Percentiles rank a stretch among this genome's conserved stretches.
Conservation (phyloP, 1,140 invertebrate genomes). For the Drusus annulatus region DNA sequence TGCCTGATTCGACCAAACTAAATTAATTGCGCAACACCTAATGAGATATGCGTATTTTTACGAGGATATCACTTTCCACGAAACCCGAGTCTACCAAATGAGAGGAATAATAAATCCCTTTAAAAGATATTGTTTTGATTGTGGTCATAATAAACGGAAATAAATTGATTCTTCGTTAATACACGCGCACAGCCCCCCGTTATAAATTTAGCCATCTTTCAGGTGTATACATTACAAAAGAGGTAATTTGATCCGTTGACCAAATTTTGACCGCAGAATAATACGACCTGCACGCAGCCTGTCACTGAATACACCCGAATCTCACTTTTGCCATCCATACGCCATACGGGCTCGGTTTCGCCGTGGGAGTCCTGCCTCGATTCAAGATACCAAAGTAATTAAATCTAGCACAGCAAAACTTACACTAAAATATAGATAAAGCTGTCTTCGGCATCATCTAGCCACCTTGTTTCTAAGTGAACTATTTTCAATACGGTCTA, state of each 20-base stretch:
- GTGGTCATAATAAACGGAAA: background rate
- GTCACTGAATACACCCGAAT: constrained; percentile 36
- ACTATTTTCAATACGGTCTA: too few species aligned
- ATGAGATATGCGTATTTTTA: too few species aligned
- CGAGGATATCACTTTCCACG: too few species aligned
- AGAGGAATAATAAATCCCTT: too few species aligned
- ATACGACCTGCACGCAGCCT: constrained; percentile 40
- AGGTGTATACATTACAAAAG: constrained; percentile 48
- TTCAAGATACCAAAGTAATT: too few species aligned
- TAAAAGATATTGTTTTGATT: background rate
- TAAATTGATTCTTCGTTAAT: constrained; percentile 30
- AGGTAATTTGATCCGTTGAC: constrained; percentile 54
- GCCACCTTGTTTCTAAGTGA: too few species aligned
- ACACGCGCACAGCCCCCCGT: background rate
- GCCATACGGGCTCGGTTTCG: background rate
- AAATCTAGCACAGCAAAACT: background rate
- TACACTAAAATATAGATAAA: background rate
- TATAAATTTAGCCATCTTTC: constrained; percentile 36
- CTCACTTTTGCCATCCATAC: constrained; percentile 8
- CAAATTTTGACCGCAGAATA: constrained; percentile 57
- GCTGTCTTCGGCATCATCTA: background rate
- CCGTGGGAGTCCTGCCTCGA: background rate
- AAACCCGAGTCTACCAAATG: too few species aligned
- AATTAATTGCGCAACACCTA: too few species aligned
- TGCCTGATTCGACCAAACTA: too few species aligned